Evolutionary conservation across 2,888 invertebrate species (phyloP), one percentile per base, ranked within the genome.

Genomic region (Lamellibrachia columna): DNA sequence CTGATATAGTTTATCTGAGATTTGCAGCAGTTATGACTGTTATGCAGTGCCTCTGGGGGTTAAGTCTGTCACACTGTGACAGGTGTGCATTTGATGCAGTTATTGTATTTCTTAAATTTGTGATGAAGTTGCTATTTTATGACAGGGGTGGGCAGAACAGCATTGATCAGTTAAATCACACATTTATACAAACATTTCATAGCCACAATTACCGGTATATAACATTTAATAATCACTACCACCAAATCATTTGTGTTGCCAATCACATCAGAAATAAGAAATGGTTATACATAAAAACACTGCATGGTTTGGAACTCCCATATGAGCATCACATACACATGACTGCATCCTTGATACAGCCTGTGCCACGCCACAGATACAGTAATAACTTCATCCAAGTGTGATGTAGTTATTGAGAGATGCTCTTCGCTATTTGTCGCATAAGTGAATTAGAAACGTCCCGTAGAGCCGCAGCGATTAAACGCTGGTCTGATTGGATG

Each of bases 371-470:
- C 6, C 6, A n/a, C 22, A n/a, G 75, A 11, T 15, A 75, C 75
- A 75, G 75, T 22, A 75, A 75, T 75, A 75, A 75, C 75, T 22
- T 75, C 75, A 75, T 75, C 22, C 22, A 75, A 22, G 75, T n/a
- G 75, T 75, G 75, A 75, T 75, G 75, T 75, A 75, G 75, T 75
- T 75, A 75, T 75, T 75, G 75, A 75, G 75, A 6, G 4, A 75
- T 75, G 22, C 75, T 75, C 75, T 22, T 75, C 22, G 75, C 75
- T 22, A 75, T 75, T 75, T 58, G 15, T 75, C 75, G 75, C 75
- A 75, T 75, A 75, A 75, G 75, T 75, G 75, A 75, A 15, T 75
- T 75, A 75, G 75, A 75, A 75, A 75, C 22, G 75, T 75, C 75
- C 75, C 22, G 6, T 75, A 75, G 75, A 75, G 75, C 75, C 22